Percentiles rank a stretch among this genome's conserved stretches.
Evolutionary conservation across 1,140 invertebrate genomes (phyloP).

Genomic region (Hetaerina americana): DNA sequence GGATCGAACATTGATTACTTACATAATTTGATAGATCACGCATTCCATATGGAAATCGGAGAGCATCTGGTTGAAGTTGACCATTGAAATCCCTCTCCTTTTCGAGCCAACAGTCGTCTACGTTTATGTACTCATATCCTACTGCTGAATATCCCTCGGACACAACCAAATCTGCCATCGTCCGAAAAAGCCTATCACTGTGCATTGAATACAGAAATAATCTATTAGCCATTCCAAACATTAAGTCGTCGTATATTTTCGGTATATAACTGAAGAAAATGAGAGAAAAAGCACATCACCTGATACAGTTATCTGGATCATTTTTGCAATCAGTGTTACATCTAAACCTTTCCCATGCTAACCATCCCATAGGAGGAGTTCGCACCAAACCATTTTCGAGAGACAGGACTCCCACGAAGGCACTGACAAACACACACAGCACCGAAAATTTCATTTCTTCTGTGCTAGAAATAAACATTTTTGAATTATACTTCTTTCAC

Average conservation of each 20-base stretch:
- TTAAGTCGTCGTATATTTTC: neutral
- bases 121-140: constrained; percentile 44
- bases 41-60: constrained; percentile 46
- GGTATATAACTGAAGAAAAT: neutral
- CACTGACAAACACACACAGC: neutral
- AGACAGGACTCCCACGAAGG: neutral
- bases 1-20: too few relatives aligned
- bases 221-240: neutral
- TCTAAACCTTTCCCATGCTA: constrained; percentile 58
- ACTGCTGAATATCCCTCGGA: constrained; percentile 38
- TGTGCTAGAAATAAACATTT: too few relatives aligned
- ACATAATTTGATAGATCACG: constrained; percentile 43
- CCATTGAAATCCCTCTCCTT: constrained; percentile 32
- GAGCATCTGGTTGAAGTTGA: constrained; percentile 36
- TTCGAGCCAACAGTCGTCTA: constrained; percentile 49
- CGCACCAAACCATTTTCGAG: constrained; percentile 43
- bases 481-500: too few relatives aligned
- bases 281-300: constrained; percentile 24
- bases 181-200: constrained; percentile 42
- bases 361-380: constrained; percentile 65
- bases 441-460: neutral
- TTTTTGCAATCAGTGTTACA: constrained; percentile 53
- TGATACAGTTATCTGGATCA: constrained; percentile 56
- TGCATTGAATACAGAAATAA: neutral
- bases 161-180: constrained; percentile 39